Conservation (phyloP, 2,113 vertebrate species). For the Pavo muticus region DNA sequence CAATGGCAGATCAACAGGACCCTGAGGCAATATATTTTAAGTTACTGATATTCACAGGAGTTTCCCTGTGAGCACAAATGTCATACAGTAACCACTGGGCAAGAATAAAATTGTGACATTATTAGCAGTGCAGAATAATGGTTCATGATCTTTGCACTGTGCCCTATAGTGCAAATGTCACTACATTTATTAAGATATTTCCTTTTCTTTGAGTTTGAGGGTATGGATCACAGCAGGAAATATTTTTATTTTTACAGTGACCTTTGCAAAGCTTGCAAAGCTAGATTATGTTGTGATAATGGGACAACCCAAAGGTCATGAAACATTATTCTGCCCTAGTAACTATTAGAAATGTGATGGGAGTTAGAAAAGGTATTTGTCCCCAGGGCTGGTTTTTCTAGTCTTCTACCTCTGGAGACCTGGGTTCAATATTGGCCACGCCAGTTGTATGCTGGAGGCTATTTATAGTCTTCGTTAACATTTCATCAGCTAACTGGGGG, state of each 20-base stretch:
- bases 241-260: conserved; percentile 58
- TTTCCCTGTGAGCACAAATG: conserved; percentile 49
- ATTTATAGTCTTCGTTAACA: neutral
- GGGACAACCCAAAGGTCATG: conserved; percentile 67
- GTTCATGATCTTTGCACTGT: conserved; percentile 54
- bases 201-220: conserved; percentile 38
- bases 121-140: conserved; percentile 63
- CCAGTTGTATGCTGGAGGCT: neutral
- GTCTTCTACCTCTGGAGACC: conserved; percentile 37
- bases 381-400: conserved; percentile 31
- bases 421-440: neutral
- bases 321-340: conserved; percentile 75
- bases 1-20: neutral
- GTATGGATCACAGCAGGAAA: conserved; percentile 45
- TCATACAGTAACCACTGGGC: conserved; percentile 41
- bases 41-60: conserved; percentile 63
- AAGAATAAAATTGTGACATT: conserved; percentile 52
- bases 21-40: conserved; percentile 27
- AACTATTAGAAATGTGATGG: conserved; percentile 52
- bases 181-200: conserved; percentile 41
- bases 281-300: conserved; percentile 22
- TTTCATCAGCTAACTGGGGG: conserved; percentile 13
- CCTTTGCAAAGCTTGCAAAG: conserved; percentile 48
- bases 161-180: conserved; percentile 72
- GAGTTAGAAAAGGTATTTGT: conserved; percentile 18